phyloP scores from a whole-genome alignment of 92 coral and sea anemone genomes.

The Palythoa grandiflora region DNA sequence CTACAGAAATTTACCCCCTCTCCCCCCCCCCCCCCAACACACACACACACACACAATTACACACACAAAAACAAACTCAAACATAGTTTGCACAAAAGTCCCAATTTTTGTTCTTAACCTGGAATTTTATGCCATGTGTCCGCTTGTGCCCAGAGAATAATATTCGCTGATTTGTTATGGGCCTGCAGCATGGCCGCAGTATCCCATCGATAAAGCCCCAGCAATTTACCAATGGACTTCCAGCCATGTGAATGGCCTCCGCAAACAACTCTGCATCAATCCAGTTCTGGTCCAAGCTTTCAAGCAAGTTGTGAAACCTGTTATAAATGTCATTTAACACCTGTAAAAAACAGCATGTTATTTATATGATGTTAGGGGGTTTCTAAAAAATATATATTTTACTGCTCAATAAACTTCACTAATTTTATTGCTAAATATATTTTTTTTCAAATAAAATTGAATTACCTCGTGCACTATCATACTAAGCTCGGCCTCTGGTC shows the following conservation, averaged over 20 bases:
- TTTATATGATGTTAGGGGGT: constrained; percentile 1
- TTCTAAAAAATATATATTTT: background rate
- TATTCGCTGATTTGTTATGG: constrained; percentile 57
- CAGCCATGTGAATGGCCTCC: constrained; percentile 68
- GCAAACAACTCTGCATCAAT: constrained; percentile 66
- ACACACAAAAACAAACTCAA: background rate
- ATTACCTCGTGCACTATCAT: constrained; percentile 78
- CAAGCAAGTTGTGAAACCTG: constrained; percentile 65
- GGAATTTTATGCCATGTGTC: constrained; percentile 68
- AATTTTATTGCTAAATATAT: background rate
- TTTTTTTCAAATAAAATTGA: constrained; percentile 6
- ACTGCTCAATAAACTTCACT: background rate
- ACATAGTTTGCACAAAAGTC: background rate
- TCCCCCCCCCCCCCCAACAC: no score
- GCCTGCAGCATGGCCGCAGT: constrained; percentile 69
- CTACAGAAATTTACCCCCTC: no score
- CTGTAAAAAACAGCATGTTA: constrained; percentile 29
- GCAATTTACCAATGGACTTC: constrained; percentile 64
- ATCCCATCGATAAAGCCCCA: constrained; percentile 76
- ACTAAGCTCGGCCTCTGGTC: constrained; percentile 74
- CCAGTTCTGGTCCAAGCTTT: constrained; percentile 68
- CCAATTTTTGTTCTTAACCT: constrained; percentile 33
- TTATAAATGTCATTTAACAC: constrained; percentile 67
- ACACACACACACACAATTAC: background rate
- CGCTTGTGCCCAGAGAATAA: constrained; percentile 74